Evolutionary conservation across 1,140 invertebrate genomes (phyloP).

Genomic region (Drosophila funebris): DNA sequence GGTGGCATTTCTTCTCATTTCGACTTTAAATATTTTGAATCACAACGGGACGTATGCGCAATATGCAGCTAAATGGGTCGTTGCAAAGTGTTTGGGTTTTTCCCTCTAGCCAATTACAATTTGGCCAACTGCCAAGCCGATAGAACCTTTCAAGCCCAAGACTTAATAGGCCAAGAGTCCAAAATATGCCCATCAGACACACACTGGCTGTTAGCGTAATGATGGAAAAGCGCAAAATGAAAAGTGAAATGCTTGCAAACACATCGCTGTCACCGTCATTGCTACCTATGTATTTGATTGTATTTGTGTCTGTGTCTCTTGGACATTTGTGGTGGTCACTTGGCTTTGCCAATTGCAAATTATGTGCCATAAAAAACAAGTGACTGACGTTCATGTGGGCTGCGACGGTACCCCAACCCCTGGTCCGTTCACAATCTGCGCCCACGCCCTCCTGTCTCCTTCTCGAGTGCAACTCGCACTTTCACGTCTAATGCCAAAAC

Average conservation of each 20-base stretch:
- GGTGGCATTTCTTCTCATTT: background rate
- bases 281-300: constrained; percentile 13
- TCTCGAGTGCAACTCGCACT: constrained; percentile 72
- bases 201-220: background rate
- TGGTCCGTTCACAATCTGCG: background rate
- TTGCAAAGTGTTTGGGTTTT: constrained; percentile 46
- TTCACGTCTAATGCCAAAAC: constrained; percentile 82
- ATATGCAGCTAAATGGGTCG: constrained; percentile 65
- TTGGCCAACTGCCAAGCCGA: constrained; percentile 55
- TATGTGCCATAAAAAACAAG: constrained; percentile 79
- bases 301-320: constrained; percentile 1
- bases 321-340: constrained; percentile 49
- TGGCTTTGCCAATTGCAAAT: constrained; percentile 78
- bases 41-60: constrained; percentile 61
- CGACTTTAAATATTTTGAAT: constrained; percentile 40
- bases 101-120: constrained; percentile 26
- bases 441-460: constrained; percentile 23
- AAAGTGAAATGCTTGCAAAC: constrained; percentile 74
- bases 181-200: constrained; percentile 51
- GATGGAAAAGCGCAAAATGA: constrained; percentile 77
- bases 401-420: constrained; percentile 4
- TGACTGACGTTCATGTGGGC: constrained; percentile 58
- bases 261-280: constrained; percentile 23
- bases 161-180: constrained; percentile 82
- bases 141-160: constrained; percentile 52